A percentile compares a stretch with the other conserved stretches of the same genome.
phyloP scores from a whole-genome alignment of 2,113 vertebrate genomes.

The Verasper variegatus region DNA sequence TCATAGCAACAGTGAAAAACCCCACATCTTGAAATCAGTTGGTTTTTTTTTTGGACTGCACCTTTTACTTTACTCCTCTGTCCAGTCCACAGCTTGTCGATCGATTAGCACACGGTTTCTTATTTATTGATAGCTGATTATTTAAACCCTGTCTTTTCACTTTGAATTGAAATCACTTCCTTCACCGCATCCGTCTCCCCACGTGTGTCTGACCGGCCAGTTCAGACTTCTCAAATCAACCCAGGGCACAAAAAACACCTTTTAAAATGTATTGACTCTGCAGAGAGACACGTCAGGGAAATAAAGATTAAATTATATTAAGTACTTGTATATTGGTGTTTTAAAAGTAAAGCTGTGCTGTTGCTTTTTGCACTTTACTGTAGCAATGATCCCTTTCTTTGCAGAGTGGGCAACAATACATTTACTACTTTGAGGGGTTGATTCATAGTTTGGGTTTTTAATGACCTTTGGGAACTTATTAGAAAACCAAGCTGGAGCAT shows the following conservation, averaged over 20 bases:
- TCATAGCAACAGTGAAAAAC: slow-evolving; percentile 38
- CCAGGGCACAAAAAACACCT: background rate
- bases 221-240: background rate
- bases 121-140: slow-evolving; percentile 68
- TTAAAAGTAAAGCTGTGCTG: slow-evolving; percentile 20
- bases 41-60: slow-evolving; percentile 29
- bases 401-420: background rate
- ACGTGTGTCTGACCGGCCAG: slow-evolving; percentile 4
- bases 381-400: slow-evolving; percentile 15
- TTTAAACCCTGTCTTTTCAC: slow-evolving; percentile 37
- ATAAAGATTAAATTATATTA: background rate
- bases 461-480: no score
- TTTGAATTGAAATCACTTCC: background rate
- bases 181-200: background rate
- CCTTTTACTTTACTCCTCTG: slow-evolving; percentile 32
- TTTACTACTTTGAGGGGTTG: background rate
- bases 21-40: slow-evolving; percentile 32
- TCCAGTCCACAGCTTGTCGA: slow-evolving; percentile 28
- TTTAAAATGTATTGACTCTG: background rate
- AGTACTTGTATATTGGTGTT: background rate
- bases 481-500: background rate
- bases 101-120: slow-evolving; percentile 25
- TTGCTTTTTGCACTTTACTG: slow-evolving; percentile 59
- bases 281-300: background rate
- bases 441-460: background rate